Percentiles rank a stretch among this genome's conserved stretches.
Evolutionary conservation across 2,888 invertebrate genomes (phyloP).

Genomic region (Lacanobia oleracea): DNA sequence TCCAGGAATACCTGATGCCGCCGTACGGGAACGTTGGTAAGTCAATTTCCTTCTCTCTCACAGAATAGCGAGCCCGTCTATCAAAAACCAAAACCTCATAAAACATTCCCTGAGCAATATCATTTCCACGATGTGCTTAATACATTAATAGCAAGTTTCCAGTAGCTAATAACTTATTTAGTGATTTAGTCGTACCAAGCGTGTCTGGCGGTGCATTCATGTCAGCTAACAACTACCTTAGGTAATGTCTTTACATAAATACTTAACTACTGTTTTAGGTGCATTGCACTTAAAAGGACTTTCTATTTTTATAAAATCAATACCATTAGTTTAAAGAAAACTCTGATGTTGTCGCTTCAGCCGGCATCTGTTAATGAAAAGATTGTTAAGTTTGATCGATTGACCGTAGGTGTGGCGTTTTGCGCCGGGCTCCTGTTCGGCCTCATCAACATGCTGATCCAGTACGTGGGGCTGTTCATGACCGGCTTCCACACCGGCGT

Average conservation of each 20-base stretch:
- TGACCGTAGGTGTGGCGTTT: constrained; percentile 91
- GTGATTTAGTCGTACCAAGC: not conserved
- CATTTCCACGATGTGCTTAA: not conserved
- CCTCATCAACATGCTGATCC: constrained; percentile 95
- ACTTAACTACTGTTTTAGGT: constrained; percentile 15
- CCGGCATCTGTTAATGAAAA: constrained; percentile 17
- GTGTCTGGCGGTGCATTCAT: constrained; percentile 23
- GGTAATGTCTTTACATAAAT: constrained; percentile 17
- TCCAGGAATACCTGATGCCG: constrained; percentile 95
- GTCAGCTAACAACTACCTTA: not conserved
- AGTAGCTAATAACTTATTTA: constrained; percentile 31
- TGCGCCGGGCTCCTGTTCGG: constrained; percentile 94
- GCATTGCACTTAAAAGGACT: constrained; percentile 19
- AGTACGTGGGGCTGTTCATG: constrained; percentile 95
- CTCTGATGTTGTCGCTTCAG: constrained; percentile 12
- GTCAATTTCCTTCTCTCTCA: constrained; percentile 61
- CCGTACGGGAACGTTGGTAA: constrained; percentile 94
- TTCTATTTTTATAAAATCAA: constrained; percentile 44
- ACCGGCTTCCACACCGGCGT: constrained; percentile 95
- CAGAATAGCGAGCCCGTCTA: not conserved
- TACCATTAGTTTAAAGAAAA: constrained; percentile 20
- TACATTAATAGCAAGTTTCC: constrained; percentile 7
- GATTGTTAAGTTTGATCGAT: constrained; percentile 21
- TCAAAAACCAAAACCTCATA: not conserved
- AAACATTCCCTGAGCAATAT: constrained; percentile 3